phyloP scores from a whole-genome alignment of 2,797 vertebrate genomes.

The Syngnathus rostellatus region DNA sequence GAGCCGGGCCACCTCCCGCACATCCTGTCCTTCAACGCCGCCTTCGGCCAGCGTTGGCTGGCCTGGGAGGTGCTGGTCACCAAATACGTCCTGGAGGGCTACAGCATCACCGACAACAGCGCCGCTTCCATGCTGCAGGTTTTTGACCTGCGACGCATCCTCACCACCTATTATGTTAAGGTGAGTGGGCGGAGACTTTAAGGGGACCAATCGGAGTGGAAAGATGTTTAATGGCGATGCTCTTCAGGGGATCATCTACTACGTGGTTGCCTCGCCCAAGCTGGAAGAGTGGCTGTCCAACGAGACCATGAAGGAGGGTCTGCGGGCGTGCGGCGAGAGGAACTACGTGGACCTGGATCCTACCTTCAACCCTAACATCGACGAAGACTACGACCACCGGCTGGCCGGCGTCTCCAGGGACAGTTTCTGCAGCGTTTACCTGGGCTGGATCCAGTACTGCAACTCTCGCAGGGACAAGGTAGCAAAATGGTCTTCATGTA shows the following conservation, averaged over 20 bases:
- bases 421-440: slow-evolving; percentile 92
- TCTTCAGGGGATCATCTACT: slow-evolving; percentile 92
- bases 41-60: slow-evolving; percentile 94
- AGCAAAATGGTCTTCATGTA: background rate
- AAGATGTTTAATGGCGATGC: too few species aligned
- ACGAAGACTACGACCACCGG: slow-evolving; percentile 96
- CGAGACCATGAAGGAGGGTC: slow-evolving; percentile 90
- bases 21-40: slow-evolving; percentile 90
- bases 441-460: slow-evolving; percentile 97
- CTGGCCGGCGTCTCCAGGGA: slow-evolving; percentile 93
- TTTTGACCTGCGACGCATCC: slow-evolving; percentile 92
- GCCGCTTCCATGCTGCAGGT: slow-evolving; percentile 98
- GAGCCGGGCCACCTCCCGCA: slow-evolving; percentile 94
- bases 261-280: slow-evolving; percentile 85
- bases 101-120: slow-evolving; percentile 97
- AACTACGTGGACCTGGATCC: slow-evolving; percentile 97
- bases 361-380: slow-evolving; percentile 97
- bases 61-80: slow-evolving; percentile 97
- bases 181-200: slow-evolving; percentile 52
- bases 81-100: slow-evolving; percentile 94
- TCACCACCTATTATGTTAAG: slow-evolving; percentile 98
- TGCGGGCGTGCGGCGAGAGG: slow-evolving; percentile 80
- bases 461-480: slow-evolving; percentile 87
- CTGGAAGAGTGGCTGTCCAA: slow-evolving; percentile 96
- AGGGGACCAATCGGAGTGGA: background rate